phyloP scores from a whole-genome alignment of 2,888 invertebrate genomes.

The Idaea dimidiata region DNA sequence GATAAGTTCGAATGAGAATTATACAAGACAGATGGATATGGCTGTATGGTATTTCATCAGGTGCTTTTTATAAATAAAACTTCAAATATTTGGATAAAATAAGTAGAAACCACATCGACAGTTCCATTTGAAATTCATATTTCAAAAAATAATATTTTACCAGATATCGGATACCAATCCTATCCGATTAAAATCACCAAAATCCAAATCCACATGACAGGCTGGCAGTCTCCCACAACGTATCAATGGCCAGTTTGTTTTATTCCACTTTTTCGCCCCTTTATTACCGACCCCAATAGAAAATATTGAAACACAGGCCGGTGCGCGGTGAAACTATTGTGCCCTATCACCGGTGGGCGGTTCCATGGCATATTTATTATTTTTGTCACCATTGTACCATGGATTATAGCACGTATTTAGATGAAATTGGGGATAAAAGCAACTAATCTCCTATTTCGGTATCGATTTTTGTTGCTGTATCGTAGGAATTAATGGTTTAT shows the following conservation, averaged over 20 bases:
- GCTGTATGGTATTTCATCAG: too few species aligned
- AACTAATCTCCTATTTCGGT: slow-evolving; percentile 66
- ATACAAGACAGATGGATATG: background rate
- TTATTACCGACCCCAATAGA: slow-evolving; percentile 68
- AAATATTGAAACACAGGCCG: slow-evolving; percentile 65
- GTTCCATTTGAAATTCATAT: too few species aligned
- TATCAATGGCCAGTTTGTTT: slow-evolving; percentile 70
- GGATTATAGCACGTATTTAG: slow-evolving; percentile 78
- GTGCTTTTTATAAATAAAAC: too few species aligned
- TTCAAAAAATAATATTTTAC: background rate
- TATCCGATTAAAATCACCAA: slow-evolving; percentile 24
- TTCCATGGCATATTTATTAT: slow-evolving; percentile 74
- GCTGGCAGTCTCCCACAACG: slow-evolving; percentile 20
- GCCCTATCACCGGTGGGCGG: slow-evolving; percentile 60
- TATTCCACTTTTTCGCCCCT: slow-evolving; percentile 57
- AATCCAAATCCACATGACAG: slow-evolving; percentile 14
- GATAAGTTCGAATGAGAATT: background rate
- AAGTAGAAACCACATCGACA: too few species aligned
- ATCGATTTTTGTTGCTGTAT: slow-evolving; percentile 56
- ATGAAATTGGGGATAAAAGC: slow-evolving; percentile 79
- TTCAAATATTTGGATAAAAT: too few species aligned
- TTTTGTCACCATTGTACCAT: slow-evolving; percentile 76
- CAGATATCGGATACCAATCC: slow-evolving; percentile 11
- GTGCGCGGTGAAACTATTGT: slow-evolving; percentile 33
- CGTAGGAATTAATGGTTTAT: slow-evolving; percentile 3